A percentile compares a stretch with the other conserved stretches of the same genome.
These are phyloP conservation scores for Parus major DNA, from an alignment of 2,113 vertebrate species.

Conservation along the genomic window DNA sequence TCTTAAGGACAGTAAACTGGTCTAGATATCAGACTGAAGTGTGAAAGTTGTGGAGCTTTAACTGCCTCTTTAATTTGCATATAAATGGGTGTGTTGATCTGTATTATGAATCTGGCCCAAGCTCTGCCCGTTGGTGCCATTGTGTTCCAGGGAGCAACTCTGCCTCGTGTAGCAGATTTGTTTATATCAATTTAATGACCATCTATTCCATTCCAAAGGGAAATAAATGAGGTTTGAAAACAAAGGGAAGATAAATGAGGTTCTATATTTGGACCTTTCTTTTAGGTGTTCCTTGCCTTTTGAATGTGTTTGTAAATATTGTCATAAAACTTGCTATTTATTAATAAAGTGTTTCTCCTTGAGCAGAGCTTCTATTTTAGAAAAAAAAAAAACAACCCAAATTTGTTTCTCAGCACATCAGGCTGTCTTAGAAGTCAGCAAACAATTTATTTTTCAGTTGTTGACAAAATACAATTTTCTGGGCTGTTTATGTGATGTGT, in stretches of 20 bases:
- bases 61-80: conserved; percentile 7
- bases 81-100: conserved; percentile 30
- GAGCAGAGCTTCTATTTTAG: background rate
- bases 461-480: background rate
- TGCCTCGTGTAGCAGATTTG: background rate
- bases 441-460: background rate
- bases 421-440: background rate
- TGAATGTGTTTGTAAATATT: background rate
- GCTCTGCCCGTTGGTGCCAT: background rate
- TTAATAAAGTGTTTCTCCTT: background rate
- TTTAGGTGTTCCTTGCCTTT: background rate
- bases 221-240: background rate
- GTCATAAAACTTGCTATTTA: background rate
- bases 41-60: background rate
- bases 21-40: background rate
- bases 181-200: background rate
- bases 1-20: background rate
- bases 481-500: background rate
- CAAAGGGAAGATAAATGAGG: background rate
- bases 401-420: background rate
- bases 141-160: background rate
- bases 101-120: background rate
- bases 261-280: background rate
- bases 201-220: background rate
- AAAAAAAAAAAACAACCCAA: background rate